Evolutionary conservation across 1,140 invertebrate species (phyloP).

Genomic region (Alviniconcha marisindica): DNA sequence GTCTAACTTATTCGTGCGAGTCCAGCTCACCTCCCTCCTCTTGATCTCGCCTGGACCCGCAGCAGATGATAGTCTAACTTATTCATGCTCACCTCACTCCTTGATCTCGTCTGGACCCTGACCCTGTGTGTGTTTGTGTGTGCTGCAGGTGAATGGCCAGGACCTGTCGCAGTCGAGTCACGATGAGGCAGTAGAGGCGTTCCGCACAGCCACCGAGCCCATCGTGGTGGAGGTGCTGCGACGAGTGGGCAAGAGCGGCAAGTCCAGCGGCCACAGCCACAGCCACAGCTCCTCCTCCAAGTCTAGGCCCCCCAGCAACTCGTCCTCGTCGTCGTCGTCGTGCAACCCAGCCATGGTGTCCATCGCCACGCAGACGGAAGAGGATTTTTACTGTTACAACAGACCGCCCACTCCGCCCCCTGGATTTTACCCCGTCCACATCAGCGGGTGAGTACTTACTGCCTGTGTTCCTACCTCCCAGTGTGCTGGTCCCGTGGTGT

Average conservation of each 20-base stretch:
- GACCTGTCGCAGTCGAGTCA: slow-evolving; percentile 82
- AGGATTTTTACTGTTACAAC: slow-evolving; percentile 71
- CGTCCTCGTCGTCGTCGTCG: neutral
- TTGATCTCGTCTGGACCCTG: neutral
- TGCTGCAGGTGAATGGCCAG: slow-evolving; percentile 83
- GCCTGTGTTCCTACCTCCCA: neutral
- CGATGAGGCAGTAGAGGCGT: slow-evolving; percentile 84
- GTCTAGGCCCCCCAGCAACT: neutral
- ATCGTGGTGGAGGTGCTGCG: slow-evolving; percentile 85
- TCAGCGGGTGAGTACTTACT: slow-evolving; percentile 64
- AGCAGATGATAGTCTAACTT: neutral
- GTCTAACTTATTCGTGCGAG: neutral
- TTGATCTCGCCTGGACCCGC: neutral
- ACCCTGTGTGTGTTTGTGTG: slow-evolving; percentile 33
- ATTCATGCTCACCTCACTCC: neutral
- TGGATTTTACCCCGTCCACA: slow-evolving; percentile 61
- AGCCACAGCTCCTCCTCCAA: slow-evolving; percentile 10
- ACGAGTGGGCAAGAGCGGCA: slow-evolving; percentile 67
- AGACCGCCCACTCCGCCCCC: slow-evolving; percentile 70
- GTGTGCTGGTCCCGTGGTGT: no score
- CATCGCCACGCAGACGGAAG: slow-evolving; percentile 73
- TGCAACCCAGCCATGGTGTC: slow-evolving; percentile 67
- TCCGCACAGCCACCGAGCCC: slow-evolving; percentile 83
- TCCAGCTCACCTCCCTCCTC: neutral
- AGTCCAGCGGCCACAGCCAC: neutral